phyloP scores from a whole-genome alignment of 2,888 invertebrate genomes.

The Hecatera dysodea region DNA sequence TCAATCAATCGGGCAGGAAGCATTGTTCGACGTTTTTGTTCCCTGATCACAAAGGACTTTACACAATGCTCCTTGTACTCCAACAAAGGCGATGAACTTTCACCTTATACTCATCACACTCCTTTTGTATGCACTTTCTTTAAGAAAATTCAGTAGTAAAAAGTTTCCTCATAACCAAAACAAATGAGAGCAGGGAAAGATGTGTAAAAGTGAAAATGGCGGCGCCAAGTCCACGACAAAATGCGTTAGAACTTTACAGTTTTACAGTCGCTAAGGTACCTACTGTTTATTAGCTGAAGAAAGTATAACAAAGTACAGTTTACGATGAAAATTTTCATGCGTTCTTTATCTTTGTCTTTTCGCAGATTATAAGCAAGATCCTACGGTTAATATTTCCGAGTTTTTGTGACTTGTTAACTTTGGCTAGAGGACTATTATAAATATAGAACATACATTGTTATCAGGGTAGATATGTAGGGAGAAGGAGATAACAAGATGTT shows the following conservation, averaged over 20 bases:
- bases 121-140: constrained; percentile 71
- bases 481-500: too few species aligned
- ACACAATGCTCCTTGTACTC: constrained; percentile 74
- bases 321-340: constrained; percentile 31
- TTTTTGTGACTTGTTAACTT: constrained; percentile 13
- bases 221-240: constrained; percentile 22
- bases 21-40: constrained; percentile 84
- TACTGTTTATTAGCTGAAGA: constrained; percentile 45
- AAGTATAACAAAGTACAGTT: constrained; percentile 29
- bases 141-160: constrained; percentile 43
- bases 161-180: constrained; percentile 58
- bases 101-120: constrained; percentile 72
- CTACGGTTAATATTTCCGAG: background rate
- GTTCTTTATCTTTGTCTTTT: constrained; percentile 20
- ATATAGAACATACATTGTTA: background rate
- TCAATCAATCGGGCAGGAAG: constrained; percentile 80
- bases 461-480: background rate
- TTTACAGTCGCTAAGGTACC: constrained; percentile 26
- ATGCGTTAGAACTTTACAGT: constrained; percentile 32
- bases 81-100: constrained; percentile 78
- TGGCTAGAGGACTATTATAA: background rate
- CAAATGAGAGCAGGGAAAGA: constrained; percentile 43
- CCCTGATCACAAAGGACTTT: constrained; percentile 75
- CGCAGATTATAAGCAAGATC: constrained; percentile 10
- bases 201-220: constrained; percentile 44